Evolutionary conservation across 1,140 invertebrate species (phyloP), one percentile per base, ranked within the genome.

Genomic region (Achatina immaculata): DNA sequence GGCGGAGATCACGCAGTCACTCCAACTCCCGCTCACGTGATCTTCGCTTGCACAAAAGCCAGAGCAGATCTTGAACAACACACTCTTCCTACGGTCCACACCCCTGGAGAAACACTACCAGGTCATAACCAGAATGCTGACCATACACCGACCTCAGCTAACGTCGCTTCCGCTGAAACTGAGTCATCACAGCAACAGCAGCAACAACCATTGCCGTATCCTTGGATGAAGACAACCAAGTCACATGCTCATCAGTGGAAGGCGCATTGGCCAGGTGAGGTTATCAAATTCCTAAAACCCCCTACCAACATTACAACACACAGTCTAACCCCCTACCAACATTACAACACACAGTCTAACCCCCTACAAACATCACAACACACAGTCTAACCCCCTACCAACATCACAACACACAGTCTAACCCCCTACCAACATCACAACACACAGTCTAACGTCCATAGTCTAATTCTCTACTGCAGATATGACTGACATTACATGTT

Each of bases 191-290:
- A 83, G 28, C 82, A 83, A n/a, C 71, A 36, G 48, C 71, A 65
- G 34, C 81, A 84, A 78, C 83, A 83, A 34, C 77, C 85, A 55
- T 81, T 90, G 62, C 89, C 90, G 75, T 91, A 90, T 80, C 89
- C 90, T 0, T 91, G 90, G 90, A 91, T 91, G 90, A 91, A 91
- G 82, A 91, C 90, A 14, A 91, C 90, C 0, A 91, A 91, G 83
- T 90, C 89, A 36, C 90, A 91, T 77, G 90, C 90, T 36, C 88
- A 90, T 83, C 90, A 90, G 65, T 91, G 90, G 90, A 91, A 91
- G 76, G 87, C 90, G 14, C 87, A 90, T 58, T 91, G 90, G 90
- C 86, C 89, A 83, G 90, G 90, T 91, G 85, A 82, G 88, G 1
- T 0, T 11, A 9, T 14, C 28, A 28, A n/a, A n/a, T n/a, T n/a